phyloP scores from a whole-genome alignment of 2,888 invertebrate species.

The Andrena fulva region DNA sequence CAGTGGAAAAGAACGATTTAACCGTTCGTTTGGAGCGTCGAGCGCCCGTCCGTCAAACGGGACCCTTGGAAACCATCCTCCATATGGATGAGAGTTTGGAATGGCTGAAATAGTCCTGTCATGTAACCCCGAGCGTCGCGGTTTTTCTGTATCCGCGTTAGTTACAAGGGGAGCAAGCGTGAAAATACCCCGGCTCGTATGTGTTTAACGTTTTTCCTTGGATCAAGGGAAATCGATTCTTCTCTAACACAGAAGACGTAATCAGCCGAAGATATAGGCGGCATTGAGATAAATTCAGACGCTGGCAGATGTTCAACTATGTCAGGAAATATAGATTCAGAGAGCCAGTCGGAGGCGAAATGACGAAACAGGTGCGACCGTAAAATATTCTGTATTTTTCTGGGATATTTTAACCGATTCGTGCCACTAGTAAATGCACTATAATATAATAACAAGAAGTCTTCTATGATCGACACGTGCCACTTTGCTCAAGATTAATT shows the following conservation, averaged over 20 bases:
- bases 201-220: not conserved
- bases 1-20: not conserved
- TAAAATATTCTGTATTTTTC: not conserved
- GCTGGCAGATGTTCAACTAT: slow-evolving; percentile 9
- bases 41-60: slow-evolving; percentile 9
- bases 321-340: not conserved
- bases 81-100: not conserved
- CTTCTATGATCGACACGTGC: not conserved
- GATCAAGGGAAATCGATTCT: not conserved
- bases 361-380: not conserved
- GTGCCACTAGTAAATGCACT: too few relatives aligned
- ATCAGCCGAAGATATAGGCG: not conserved
- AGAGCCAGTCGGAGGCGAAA: not conserved
- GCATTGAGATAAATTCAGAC: not conserved
- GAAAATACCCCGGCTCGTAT: not conserved
- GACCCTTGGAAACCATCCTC: slow-evolving; percentile 6
- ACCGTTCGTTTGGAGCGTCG: not conserved
- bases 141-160: not conserved
- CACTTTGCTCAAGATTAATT: not conserved
- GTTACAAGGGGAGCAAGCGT: not conserved
- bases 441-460: too few relatives aligned
- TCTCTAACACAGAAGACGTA: slow-evolving; percentile 1
- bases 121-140: not conserved
- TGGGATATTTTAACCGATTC: not conserved
- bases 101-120: not conserved